Evolutionary conservation across 2,797 vertebrate species (phyloP).

Genomic region (Notamacropus eugenii): DNA sequence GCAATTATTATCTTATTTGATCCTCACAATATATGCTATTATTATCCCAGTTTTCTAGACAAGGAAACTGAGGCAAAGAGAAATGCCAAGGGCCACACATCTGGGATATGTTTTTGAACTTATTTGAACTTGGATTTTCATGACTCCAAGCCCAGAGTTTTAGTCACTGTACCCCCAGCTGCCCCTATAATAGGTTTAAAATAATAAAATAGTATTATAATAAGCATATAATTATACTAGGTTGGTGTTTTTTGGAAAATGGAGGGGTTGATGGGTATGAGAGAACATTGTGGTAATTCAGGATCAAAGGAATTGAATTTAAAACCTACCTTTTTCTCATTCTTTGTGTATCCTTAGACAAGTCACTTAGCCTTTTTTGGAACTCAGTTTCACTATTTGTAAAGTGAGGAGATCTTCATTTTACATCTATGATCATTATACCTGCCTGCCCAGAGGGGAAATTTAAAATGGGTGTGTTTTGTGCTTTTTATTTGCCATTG

Average conservation of each 20-base stretch:
- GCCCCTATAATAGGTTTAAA: background rate
- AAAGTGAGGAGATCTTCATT: background rate
- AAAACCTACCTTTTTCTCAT: background rate
- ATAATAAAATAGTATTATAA: background rate
- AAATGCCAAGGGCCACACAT: background rate
- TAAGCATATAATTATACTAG: background rate
- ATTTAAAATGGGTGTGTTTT: background rate
- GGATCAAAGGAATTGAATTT: background rate
- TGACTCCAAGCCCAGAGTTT: background rate
- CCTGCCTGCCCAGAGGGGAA: background rate
- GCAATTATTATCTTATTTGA: background rate
- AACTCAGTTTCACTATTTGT: background rate
- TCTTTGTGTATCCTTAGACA: background rate
- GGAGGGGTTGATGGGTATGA: background rate
- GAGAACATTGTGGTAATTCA: background rate
- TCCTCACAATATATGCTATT: background rate
- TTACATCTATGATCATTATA: background rate
- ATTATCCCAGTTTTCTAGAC: background rate
- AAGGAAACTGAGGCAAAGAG: background rate
- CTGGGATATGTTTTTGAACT: background rate
- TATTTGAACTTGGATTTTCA: background rate
- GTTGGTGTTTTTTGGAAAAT: background rate
- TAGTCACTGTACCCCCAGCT: background rate
- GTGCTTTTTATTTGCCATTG: background rate
- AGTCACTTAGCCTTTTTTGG: background rate